A percentile compares a stretch with the other conserved stretches of the same genome.
Evolutionary conservation across 2,888 invertebrate species (phyloP).

Genomic region (Heliconius ismenius): DNA sequence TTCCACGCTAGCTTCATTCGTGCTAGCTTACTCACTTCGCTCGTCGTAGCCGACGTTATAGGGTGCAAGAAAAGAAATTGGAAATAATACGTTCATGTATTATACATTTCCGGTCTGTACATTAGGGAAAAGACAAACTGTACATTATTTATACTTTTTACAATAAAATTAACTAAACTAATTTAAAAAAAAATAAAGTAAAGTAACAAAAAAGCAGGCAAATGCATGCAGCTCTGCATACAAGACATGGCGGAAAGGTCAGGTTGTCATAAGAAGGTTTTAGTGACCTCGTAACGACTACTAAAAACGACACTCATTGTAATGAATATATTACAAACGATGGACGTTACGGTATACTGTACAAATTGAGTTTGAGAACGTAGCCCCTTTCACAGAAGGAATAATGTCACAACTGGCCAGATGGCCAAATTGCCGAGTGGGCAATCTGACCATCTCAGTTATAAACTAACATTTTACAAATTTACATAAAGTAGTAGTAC

Average conservation of each 20-base stretch:
- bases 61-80: conserved; percentile 86
- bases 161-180: conserved; percentile 80
- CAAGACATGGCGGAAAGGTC: conserved; percentile 85
- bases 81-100: conserved; percentile 83
- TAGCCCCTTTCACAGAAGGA: conserved; percentile 93
- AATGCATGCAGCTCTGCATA: conserved; percentile 85
- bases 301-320: conserved; percentile 88
- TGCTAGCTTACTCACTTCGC: conserved; percentile 85
- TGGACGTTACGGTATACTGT: conserved; percentile 80
- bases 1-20: conserved; percentile 62
- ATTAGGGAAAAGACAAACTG: conserved; percentile 78
- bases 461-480: conserved; percentile 70
- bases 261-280: conserved; percentile 85
- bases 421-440: conserved; percentile 77
- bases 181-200: conserved; percentile 78
- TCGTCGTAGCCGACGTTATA: conserved; percentile 84
- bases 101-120: conserved; percentile 80
- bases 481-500: conserved; percentile 69
- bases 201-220: conserved; percentile 87
- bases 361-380: conserved; percentile 84
- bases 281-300: conserved; percentile 80
- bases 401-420: conserved; percentile 90
- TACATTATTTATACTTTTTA: conserved; percentile 80
- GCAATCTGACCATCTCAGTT: conserved; percentile 74
- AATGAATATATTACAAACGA: conserved; percentile 82